Evolutionary conservation across 2,888 invertebrate genomes (phyloP).

Genomic region (Desoria tigrina): DNA sequence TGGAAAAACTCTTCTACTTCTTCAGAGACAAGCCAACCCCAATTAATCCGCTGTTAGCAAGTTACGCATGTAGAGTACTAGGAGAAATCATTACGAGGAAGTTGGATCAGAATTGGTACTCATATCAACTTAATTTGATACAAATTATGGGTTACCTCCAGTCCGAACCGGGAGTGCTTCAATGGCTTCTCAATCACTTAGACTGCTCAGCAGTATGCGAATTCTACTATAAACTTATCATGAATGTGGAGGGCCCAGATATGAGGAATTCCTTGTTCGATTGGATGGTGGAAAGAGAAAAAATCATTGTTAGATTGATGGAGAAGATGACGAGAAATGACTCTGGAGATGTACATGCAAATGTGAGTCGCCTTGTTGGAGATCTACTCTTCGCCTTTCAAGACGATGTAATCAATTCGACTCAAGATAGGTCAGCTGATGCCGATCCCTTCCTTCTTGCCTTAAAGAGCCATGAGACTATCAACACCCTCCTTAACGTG

Average conservation of each 20-base stretch:
- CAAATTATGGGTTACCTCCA: constrained; percentile 88
- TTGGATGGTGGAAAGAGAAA: constrained; percentile 61
- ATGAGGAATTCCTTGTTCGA: constrained; percentile 64
- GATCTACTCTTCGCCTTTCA: constrained; percentile 75
- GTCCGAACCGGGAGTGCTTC: constrained; percentile 80
- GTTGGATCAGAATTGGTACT: constrained; percentile 87
- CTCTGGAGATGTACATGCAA: constrained; percentile 75
- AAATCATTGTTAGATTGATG: constrained; percentile 78
- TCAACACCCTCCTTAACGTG: constrained; percentile 70
- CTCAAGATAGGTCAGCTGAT: constrained; percentile 63
- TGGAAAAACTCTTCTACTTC: constrained; percentile 85
- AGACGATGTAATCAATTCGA: constrained; percentile 60
- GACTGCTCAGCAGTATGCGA: constrained; percentile 94
- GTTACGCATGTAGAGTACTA: constrained; percentile 93
- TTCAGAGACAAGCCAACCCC: constrained; percentile 76
- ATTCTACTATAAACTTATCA: constrained; percentile 80
- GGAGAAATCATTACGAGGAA: constrained; percentile 84
- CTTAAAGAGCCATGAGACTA: constrained; percentile 70
- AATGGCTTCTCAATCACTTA: constrained; percentile 82
- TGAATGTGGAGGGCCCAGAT: constrained; percentile 75
- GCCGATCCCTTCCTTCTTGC: constrained; percentile 72
- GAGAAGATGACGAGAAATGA: constrained; percentile 65
- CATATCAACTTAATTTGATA: constrained; percentile 86
- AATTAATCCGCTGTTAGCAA: constrained; percentile 89
- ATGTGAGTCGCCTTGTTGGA: constrained; percentile 83